Conservation (phyloP, 1,140 invertebrate species). For the Leptestheria dahalacensis region DNA sequence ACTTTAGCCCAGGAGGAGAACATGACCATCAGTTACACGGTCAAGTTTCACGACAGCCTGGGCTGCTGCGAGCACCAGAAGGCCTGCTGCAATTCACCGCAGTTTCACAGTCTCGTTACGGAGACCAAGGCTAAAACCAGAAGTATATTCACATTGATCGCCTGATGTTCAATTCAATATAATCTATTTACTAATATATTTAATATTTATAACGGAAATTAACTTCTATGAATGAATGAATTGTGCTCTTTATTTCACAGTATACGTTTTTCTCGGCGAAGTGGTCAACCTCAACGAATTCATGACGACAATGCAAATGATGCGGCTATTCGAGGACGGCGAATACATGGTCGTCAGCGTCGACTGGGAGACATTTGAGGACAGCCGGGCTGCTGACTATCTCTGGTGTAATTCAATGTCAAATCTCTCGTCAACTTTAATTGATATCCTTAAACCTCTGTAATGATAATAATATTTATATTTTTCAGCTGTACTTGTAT, state of each 20-base stretch:
- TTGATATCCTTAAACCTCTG: background rate
- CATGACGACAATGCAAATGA: constrained; percentile 75
- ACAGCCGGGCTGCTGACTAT: constrained; percentile 61
- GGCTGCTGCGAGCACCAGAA: constrained; percentile 57
- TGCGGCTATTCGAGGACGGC: constrained; percentile 69
- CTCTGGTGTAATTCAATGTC: constrained; percentile 60
- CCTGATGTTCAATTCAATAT: too few relatives aligned
- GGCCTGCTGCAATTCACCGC: constrained; percentile 50
- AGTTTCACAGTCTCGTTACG: constrained; percentile 73
- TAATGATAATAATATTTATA: too few relatives aligned
- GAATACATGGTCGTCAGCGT: constrained; percentile 92
- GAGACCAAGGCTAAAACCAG: constrained; percentile 75
- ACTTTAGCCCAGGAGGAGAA: constrained; percentile 43
- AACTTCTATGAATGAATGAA: too few relatives aligned
- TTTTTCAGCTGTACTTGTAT: too few relatives aligned
- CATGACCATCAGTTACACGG: constrained; percentile 5
- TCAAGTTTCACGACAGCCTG: constrained; percentile 44
- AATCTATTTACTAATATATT: background rate
- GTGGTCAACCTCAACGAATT: constrained; percentile 65
- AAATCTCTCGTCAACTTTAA: background rate
- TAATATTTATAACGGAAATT: background rate
- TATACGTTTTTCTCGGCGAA: constrained; percentile 82
- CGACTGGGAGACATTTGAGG: constrained; percentile 70
- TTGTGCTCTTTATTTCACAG: constrained; percentile 30
- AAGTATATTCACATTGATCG: constrained; percentile 41